Evolutionary conservation across 2,888 invertebrate species (phyloP).

Genomic region (Microctonus brassicae): DNA sequence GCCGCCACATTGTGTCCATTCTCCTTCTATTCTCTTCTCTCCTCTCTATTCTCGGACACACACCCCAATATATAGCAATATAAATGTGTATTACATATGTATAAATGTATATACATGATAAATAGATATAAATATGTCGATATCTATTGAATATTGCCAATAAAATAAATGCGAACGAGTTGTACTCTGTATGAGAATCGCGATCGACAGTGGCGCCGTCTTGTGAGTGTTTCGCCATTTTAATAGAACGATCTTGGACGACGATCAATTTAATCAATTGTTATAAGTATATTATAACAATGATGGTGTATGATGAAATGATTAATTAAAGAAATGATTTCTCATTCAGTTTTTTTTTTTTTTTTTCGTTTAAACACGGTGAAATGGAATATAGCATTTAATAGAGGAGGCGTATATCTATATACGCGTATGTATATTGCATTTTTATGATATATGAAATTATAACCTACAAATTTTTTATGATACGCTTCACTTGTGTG

Average conservation of each 20-base stretch:
- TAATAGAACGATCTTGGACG: conserved; percentile 24
- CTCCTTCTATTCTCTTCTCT: conserved; percentile 5
- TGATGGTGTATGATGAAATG: no score
- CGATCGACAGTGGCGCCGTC: not conserved
- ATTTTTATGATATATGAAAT: no score
- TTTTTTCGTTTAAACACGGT: no score
- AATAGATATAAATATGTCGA: not conserved
- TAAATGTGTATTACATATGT: no score
- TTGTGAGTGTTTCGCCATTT: not conserved
- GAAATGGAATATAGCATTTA: no score
- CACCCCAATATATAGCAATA: not conserved
- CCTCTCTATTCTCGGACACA: not conserved
- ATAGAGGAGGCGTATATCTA: no score
- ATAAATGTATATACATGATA: no score
- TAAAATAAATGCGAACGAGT: conserved; percentile 17
- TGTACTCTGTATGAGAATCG: no score
- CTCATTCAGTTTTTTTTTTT: no score
- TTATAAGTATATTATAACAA: no score
- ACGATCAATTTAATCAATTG: conserved; percentile 21
- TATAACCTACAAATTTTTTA: not conserved
- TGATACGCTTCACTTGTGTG: not conserved
- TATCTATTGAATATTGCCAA: not conserved
- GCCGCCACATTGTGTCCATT: not conserved
- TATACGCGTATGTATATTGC: no score
- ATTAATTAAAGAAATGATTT: no score